Base-by-base conservation (phyloP, 1,140 invertebrate genomes). In the Drosophila burlai region DNA sequence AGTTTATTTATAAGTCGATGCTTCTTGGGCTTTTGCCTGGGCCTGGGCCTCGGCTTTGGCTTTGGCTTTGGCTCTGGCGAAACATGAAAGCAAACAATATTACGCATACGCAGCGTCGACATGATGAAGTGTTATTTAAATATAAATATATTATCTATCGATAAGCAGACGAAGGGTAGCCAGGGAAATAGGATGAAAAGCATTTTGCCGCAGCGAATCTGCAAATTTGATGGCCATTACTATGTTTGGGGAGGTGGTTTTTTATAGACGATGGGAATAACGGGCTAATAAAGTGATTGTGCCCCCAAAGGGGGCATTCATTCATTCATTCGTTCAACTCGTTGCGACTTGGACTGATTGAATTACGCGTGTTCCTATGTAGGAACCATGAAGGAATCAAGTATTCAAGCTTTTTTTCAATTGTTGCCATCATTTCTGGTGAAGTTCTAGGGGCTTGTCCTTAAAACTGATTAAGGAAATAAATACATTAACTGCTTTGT, bases 81-180 rank as follows among this genome's bases (percentile, higher is more conserved):
- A 89, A 83, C 81, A 89, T 78, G 76, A 89, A 80, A 89, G 84
- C 76, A 83, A 89, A 83, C 83, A 89, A 83, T 89, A 87, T 87
- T 81, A 87, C 84, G 84, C 84, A 87, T 87, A 87, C 84, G 84
- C 84, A 74, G 73, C 77, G 76, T 72, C 64, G 71, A 71, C 77
- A 87, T 87, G 84, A 87, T 87, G 72, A 87, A 87, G 84, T 89
- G 84, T 90, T 87, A 87, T 87, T 87, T 87, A 89, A 87, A 87
- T 84, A 89, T 87, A 90, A 84, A 90, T 87, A 87, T 89, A 89
- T 87, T 87, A 87, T 89, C 84, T 84, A 87, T 87, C 81, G 81
- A 87, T 89, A 79, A 84, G 66, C 84, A 81, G 81, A 36, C 63
- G 31, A 43, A 8, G 64, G 62, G 45, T 24, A 7, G 60, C 54